Conservation (phyloP, 2,113 vertebrate species). For the Chlorocebus sabaeus region DNA sequence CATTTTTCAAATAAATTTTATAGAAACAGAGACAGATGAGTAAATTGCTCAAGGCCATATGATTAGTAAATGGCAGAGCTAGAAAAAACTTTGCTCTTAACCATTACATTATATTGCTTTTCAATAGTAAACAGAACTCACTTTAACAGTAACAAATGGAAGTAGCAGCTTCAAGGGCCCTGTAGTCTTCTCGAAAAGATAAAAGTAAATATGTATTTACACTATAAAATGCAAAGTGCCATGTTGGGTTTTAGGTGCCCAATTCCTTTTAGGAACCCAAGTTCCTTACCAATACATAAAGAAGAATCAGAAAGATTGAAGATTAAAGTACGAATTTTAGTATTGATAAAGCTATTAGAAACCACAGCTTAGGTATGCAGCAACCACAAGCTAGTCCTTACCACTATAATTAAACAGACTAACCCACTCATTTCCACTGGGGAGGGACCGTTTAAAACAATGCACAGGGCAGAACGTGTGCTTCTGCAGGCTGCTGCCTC, state of each 20-base stretch:
- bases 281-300: neutral
- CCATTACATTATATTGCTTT: neutral
- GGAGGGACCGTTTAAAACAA: neutral
- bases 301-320: neutral
- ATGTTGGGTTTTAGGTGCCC: neutral
- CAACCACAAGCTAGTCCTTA: neutral
- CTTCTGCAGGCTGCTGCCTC: neutral
- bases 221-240: neutral
- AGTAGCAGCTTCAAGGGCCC: neutral
- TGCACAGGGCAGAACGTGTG: neutral
- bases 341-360: neutral
- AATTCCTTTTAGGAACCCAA: too few relatives aligned
- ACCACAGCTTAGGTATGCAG: neutral
- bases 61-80: neutral
- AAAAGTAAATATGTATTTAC: neutral
- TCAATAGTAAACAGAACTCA: neutral
- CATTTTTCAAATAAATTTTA: conserved; percentile 15
- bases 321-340: neutral
- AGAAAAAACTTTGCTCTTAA: neutral
- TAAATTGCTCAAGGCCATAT: neutral
- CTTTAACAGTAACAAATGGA: neutral
- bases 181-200: neutral
- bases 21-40: neutral
- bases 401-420: neutral
- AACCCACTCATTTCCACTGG: neutral